Evolutionary conservation across 2,888 invertebrate genomes (phyloP), one percentile per base, ranked within the genome.

Genomic region (Cremastinae sp.): DNA sequence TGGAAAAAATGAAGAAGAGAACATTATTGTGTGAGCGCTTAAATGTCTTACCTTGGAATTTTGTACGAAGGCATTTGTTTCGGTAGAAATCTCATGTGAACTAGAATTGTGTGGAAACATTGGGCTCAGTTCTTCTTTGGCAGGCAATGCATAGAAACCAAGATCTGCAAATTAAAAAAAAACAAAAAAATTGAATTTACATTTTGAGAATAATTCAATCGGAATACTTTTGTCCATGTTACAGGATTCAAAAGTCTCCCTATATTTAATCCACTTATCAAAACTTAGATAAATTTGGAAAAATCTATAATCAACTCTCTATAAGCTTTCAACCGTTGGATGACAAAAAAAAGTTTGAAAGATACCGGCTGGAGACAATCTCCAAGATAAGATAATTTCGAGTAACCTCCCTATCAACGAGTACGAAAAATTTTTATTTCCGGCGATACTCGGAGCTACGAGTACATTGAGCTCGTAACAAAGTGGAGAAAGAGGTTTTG

Each of bases 21-120:
- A n/a, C n/a, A n/a, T n/a, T n/a, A n/a, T n/a, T n/a, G n/a, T n/a
- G n/a, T n/a, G n/a, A n/a, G n/a, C n/a, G n/a, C n/a, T n/a, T n/a
- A n/a, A 14, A 51, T 49, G 20, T 14, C 69, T 86, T 78, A 90
- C 90, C 90, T 90, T 89, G 89, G 89, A 89, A 89, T 90, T 90
- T 90, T 90, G 90, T 90, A 90, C 90, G 90, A 91, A 91, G 91
- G 90, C 91, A 91, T 90, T 90, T 89, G 89, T 90, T 90, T 90
- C 90, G 88, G 90, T 90, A 90, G 90, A 90, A 90, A 90, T 90
- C 90, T 90, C 90, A 90, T 90, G 89, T 90, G 90, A 91, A 91
- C 90, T 91, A 91, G 90, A 90, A 90, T 90, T 90, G 90, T 90
- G 89, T 90, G 90, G 90, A 91, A 91, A 91, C 90, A 91, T 91